A percentile compares a stretch with the other conserved stretches of the same genome.
phyloP scores from a whole-genome alignment of 2,888 invertebrate genomes.

The Oasisia sp. region DNA sequence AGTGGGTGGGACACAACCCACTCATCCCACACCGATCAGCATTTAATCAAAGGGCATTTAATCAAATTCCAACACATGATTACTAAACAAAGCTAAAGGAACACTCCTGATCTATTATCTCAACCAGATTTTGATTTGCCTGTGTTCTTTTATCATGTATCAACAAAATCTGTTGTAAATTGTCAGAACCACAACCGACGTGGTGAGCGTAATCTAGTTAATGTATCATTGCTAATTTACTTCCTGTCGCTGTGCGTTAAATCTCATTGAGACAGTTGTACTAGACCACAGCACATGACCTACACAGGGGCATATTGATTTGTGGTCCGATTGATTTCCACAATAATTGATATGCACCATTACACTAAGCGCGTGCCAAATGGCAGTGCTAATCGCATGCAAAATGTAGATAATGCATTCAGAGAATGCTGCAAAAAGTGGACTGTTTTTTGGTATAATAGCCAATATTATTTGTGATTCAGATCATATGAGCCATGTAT shows the following conservation, averaged over 20 bases:
- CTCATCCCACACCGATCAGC: too few species aligned
- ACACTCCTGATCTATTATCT: neutral
- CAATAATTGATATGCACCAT: neutral
- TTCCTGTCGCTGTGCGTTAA: neutral
- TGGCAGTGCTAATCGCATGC: neutral
- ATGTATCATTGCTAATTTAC: neutral
- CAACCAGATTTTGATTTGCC: neutral
- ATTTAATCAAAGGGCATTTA: neutral
- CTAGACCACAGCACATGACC: neutral
- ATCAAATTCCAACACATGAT: neutral
- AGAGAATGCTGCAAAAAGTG: neutral
- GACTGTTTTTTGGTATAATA: neutral
- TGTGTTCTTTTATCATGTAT: neutral
- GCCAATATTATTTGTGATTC: too few species aligned
- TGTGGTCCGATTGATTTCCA: neutral
- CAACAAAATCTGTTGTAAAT: neutral
- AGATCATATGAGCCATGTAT: too few species aligned
- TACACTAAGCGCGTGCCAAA: neutral
- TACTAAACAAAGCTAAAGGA: neutral
- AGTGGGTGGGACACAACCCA: too few species aligned
- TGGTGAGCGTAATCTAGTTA: neutral
- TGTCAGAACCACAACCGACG: neutral
- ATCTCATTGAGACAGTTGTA: neutral
- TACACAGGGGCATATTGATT: neutral
- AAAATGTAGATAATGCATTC: neutral